Evolutionary conservation across 2,797 vertebrate genomes (phyloP).

Genomic region (Propithecus perrieri): DNA sequence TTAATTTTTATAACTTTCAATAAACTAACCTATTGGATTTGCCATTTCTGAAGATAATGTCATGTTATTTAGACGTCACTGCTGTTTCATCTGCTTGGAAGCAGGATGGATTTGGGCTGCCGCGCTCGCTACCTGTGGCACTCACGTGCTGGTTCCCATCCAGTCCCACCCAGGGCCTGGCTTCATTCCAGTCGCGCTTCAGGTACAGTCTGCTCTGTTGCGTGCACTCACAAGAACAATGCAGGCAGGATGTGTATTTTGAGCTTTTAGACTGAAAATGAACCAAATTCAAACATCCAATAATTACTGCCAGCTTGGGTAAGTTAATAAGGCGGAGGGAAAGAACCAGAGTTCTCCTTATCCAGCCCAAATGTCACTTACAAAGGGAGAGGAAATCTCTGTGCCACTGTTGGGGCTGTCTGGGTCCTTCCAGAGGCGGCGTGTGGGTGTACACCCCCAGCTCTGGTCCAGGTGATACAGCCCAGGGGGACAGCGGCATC

Average conservation of each 20-base stretch:
- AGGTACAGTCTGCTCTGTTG: background rate
- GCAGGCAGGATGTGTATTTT: background rate
- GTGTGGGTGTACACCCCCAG: rapidly evolving
- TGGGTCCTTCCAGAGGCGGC: background rate
- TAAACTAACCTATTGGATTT: background rate
- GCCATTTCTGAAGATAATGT: constrained; percentile 5
- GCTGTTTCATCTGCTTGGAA: background rate
- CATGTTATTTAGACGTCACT: background rate
- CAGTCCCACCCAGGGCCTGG: background rate
- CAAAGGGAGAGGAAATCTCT: background rate
- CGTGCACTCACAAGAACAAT: background rate
- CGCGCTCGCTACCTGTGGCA: background rate
- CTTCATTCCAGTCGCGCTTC: background rate
- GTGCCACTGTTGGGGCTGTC: rapidly evolving
- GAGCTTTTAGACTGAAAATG: background rate
- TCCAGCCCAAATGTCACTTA: background rate
- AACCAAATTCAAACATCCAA: background rate
- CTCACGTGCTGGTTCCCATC: background rate
- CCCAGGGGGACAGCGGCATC: rapidly evolving
- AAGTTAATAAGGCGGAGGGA: background rate
- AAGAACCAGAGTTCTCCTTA: background rate
- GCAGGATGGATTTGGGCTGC: background rate
- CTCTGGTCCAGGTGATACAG: background rate
- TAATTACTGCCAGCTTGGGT: background rate
- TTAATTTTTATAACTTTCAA: background rate